These are phyloP conservation scores for Mormyrus hasselquistii DNA, from an alignment of 2,797 vertebrate genomes.

Conservation along the genomic window DNA sequence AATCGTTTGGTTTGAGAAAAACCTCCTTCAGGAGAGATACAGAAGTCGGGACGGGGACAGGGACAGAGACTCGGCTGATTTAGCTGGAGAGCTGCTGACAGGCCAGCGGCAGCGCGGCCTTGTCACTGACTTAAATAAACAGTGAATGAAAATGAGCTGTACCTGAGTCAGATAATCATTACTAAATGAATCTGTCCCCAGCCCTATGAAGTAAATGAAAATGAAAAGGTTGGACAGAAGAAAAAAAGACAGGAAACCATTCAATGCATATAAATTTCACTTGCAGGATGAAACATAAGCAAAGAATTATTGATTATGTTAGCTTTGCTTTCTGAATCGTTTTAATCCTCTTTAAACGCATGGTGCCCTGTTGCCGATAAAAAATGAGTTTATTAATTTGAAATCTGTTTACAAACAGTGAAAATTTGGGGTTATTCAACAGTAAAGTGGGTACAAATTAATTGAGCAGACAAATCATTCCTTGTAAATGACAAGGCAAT, in stretches of 20 bases:
- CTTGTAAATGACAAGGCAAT: slow-evolving; percentile 8
- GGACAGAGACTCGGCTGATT: slow-evolving; percentile 63
- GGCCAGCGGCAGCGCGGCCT: slow-evolving; percentile 74
- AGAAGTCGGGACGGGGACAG: slow-evolving; percentile 49
- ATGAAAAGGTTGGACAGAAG: neutral
- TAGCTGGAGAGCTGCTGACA: slow-evolving; percentile 73
- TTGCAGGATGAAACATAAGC: slow-evolving; percentile 67
- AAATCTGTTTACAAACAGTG: slow-evolving; percentile 46
- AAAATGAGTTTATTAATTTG: slow-evolving; percentile 60
- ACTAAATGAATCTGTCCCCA: slow-evolving; percentile 77
- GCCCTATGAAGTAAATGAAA: slow-evolving; percentile 61
- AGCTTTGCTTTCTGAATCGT: slow-evolving; percentile 48
- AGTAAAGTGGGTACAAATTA: neutral
- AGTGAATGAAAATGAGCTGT: slow-evolving; percentile 77
- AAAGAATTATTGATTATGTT: slow-evolving; percentile 56
- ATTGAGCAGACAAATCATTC: slow-evolving; percentile 15
- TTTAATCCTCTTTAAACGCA: slow-evolving; percentile 40
- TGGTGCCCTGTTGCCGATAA: slow-evolving; percentile 51
- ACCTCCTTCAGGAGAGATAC: slow-evolving; percentile 29
- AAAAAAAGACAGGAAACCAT: slow-evolving; percentile 54
- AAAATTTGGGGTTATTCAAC: slow-evolving; percentile 8
- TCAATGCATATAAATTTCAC: slow-evolving; percentile 74
- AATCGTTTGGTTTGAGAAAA: slow-evolving; percentile 38
- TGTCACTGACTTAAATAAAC: slow-evolving; percentile 71
- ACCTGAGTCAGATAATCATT: slow-evolving; percentile 88